A percentile compares a stretch with the other conserved stretches of the same genome.
These are phyloP conservation scores for Plecturocebus donacophilus DNA, from an alignment of 2,113 vertebrate genomes.

Conservation along the genomic window DNA sequence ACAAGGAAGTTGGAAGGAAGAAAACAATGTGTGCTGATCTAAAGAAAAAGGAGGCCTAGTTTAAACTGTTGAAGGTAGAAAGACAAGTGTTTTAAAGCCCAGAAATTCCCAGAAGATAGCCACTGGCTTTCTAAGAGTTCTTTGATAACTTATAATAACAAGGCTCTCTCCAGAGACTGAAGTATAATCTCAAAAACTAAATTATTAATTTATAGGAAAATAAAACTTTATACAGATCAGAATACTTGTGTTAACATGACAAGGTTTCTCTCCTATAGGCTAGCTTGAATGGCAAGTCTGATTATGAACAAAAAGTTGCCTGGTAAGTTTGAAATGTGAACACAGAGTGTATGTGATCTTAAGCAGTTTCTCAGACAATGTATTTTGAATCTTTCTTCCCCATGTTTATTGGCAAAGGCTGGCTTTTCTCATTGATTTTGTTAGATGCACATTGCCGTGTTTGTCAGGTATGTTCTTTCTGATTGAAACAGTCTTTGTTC, in stretches of 20 bases:
- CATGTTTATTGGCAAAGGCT: not conserved
- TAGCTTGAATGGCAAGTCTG: not conserved
- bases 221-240: not conserved
- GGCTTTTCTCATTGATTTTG: not conserved
- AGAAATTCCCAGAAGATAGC: not conserved
- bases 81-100: not conserved
- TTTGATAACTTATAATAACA: not conserved
- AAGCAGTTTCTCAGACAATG: not conserved
- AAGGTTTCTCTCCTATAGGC: not conserved
- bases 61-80: not conserved
- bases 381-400: too few species aligned
- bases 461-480: not conserved
- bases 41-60: not conserved
- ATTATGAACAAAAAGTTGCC: not conserved
- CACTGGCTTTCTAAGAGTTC: not conserved
- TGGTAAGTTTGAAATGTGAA: not conserved
- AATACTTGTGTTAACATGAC: not conserved
- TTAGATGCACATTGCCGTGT: not conserved
- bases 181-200: not conserved
- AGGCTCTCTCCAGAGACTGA: not conserved
- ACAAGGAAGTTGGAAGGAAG: not conserved
- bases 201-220: conserved; percentile 7
- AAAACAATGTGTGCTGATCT: not conserved
- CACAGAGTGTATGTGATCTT: not conserved
- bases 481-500: not conserved